phyloP scores from a whole-genome alignment of 2,797 vertebrate species.

The Cryptoblepharus egeriae region DNA sequence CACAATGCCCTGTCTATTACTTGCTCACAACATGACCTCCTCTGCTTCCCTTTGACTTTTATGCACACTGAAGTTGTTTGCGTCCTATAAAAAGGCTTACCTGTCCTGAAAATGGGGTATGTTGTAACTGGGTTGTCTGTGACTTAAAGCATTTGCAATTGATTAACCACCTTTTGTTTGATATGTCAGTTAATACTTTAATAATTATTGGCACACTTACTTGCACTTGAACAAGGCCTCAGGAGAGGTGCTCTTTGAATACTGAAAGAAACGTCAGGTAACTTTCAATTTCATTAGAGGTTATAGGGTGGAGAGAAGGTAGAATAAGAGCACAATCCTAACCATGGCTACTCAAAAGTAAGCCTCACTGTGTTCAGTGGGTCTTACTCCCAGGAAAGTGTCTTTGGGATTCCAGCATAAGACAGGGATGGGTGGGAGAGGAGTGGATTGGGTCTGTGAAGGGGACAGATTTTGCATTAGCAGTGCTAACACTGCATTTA shows the following conservation, averaged over 20 bases:
- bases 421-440: too few species aligned
- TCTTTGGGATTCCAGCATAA: too few species aligned
- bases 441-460: too few species aligned
- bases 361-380: too few species aligned
- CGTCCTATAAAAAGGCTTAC: conserved; percentile 42
- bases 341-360: too few species aligned
- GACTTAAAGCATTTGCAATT: background rate
- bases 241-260: background rate
- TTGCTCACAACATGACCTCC: conserved; percentile 56
- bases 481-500: too few species aligned
- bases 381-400: too few species aligned
- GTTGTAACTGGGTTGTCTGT: background rate
- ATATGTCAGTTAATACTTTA: background rate
- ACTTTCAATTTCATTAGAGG: background rate
- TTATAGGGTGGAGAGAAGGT: background rate
- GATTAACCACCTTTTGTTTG: background rate
- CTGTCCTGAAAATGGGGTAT: conserved; percentile 33
- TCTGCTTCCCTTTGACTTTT: conserved; percentile 56
- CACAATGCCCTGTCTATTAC: conserved; percentile 71
- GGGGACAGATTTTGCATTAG: too few species aligned
- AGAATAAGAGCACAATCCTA: too few species aligned
- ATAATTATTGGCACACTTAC: fast-evolving
- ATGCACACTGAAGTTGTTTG: conserved; percentile 47
- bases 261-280: background rate
- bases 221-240: background rate